Evolutionary conservation across 2,888 invertebrate genomes (phyloP), one percentile per base, ranked within the genome.

Genomic region (Acleris literana): DNA sequence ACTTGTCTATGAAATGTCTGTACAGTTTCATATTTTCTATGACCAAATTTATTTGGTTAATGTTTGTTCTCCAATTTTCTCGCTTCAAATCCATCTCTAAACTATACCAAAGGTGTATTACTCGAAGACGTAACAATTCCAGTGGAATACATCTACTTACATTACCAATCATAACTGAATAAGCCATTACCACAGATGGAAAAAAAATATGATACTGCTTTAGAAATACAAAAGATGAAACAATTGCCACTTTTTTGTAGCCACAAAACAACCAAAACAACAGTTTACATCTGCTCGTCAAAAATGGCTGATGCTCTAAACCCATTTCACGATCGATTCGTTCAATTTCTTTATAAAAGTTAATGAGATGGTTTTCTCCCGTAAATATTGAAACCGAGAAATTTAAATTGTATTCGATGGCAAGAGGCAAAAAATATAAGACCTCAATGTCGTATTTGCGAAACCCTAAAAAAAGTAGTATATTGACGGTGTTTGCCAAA

Each of bases 191-290:
- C 7, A 1, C 0, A 0, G 13, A 13, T 46, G 17, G 5, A 13
- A 6, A n/a, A 2, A 17, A 46, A 16, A 6, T 5, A 7, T 0
- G 0, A 44, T 3, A 4, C 0, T 1, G 5, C 0, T n/a, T 1
- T n/a, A 0, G 6, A n/a, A 44, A 44, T 1, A 44, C 2, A 16
- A 44, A n/a, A 16, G 4, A n/a, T n/a, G 3, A 25, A 22, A 25
- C 5, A 25, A 25, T 3, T 0, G 0, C 3, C 4, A 2, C 1
- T 22, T 3, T 3, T 25, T 25, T 25, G 17, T 17, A 46, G 6
- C 1, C 1, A 6, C 3, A 7, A 6, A 46, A 5, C 1, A 46
- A 6, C 17, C 6, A n/a, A 46, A 46, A 46, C 17, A 46, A n/a
- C 2, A 0, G 4, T 17, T 46, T 0, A n/a, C n/a, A 46, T 46